Evolutionary conservation across 2,888 invertebrate genomes (phyloP), one percentile per base, ranked within the genome.

Genomic region (Eupithecia centaureata): DNA sequence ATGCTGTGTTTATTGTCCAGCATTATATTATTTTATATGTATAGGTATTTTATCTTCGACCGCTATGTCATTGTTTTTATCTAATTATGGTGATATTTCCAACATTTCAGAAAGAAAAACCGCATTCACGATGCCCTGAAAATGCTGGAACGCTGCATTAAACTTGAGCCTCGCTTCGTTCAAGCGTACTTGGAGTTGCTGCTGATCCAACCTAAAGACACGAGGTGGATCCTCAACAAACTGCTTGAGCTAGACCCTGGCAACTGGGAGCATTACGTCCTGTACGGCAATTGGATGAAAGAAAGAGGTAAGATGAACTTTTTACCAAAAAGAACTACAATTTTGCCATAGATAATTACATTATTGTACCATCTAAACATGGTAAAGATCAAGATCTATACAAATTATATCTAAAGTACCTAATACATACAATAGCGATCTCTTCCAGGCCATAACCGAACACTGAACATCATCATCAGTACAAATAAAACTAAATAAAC

Each of bases 101-200:
- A n/a, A 32, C 4, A 1, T 89, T 93, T 7, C 85, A 96, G 96
- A 77, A 95, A 95, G 84, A 94, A 94, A 75, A 96, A 96, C 79
- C 93, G 95, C 63, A 94, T 95, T 13, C 82, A 88, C 12, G 95
- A 96, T 74, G 95, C 96, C 0, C 91, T 95, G 52, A 89, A 88
- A 73, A 96, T 96, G 96, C 82, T 96, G 62, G 95, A 95, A 79
- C 94, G 95, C 56, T 96, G 96, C 82, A 94, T 96, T 54, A 83
- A 89, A 0, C 85, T 96, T 65, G 96, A 96, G 81, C 95, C 95
- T 0, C 92, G 94, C 63, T 96, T 96, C 82, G 95, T 95, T 0
- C 95, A 95, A 51, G 96, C 96, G 0, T 95, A 96, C 83, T 81
- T 96, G 71, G 95, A 96, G 76, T 88, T 96, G 67, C 94, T 95